A percentile compares a stretch with the other conserved stretches of the same genome.
phyloP scores from a whole-genome alignment of 2,888 invertebrate species.

The Dendrolimus pini region DNA sequence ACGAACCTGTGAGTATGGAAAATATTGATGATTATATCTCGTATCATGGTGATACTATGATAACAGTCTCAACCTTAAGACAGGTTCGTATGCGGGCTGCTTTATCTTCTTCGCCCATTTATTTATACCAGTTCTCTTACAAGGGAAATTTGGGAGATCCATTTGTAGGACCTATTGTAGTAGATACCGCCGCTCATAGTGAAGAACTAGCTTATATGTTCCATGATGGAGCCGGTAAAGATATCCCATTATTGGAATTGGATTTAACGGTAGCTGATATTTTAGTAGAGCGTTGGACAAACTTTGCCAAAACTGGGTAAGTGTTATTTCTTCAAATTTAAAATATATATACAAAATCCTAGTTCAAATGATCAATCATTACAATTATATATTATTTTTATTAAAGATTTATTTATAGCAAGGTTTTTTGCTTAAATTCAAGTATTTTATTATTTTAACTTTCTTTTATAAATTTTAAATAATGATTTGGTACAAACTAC shows the following conservation, averaged over 20 bases:
- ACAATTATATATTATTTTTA: not conserved
- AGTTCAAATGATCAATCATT: not conserved
- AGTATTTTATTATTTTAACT: too few species aligned
- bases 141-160: constrained; percentile 43
- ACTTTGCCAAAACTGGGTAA: constrained; percentile 58
- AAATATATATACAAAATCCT: constrained; percentile 1
- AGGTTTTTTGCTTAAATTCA: too few species aligned
- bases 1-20: constrained; percentile 23
- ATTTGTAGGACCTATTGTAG: constrained; percentile 36
- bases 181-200: constrained; percentile 46
- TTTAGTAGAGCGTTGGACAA: constrained; percentile 58
- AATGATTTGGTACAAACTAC: too few species aligned
- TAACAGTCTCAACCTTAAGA: constrained; percentile 49
- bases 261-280: constrained; percentile 44
- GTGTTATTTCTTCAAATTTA: constrained; percentile 10
- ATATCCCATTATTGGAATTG: constrained; percentile 26
- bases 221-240: constrained; percentile 18
- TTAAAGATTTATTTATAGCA: not conserved
- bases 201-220: constrained; percentile 61
- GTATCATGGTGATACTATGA: constrained; percentile 62
- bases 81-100: constrained; percentile 40
- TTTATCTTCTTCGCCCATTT: constrained; percentile 27
- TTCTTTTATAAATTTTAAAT: too few species aligned
- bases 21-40: constrained; percentile 32
- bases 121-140: constrained; percentile 63